These are phyloP conservation scores for Rhinoraja longicauda DNA, from an alignment of 2,797 vertebrate species.

Conservation along the genomic window DNA sequence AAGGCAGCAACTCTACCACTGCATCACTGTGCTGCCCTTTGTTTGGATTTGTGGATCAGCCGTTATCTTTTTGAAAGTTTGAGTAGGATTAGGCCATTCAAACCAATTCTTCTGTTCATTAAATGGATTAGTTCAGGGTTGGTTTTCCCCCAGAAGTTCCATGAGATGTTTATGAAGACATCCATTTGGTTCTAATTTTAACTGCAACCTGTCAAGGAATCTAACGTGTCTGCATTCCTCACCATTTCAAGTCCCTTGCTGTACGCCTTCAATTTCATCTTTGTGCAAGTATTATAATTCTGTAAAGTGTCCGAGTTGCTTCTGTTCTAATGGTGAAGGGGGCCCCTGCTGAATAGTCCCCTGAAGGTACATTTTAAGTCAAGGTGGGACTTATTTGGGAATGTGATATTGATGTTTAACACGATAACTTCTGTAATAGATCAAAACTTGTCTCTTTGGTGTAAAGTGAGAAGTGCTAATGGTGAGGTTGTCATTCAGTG, in stretches of 20 bases:
- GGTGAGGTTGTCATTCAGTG: not conserved
- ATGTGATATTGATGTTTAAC: not conserved
- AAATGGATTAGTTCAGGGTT: no score
- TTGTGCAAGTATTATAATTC: not conserved
- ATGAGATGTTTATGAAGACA: not conserved
- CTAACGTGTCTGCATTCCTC: not conserved
- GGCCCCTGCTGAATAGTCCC: not conserved
- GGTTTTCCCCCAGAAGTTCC: not conserved
- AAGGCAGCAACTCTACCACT: no score
- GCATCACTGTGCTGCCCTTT: no score
- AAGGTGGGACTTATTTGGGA: not conserved
- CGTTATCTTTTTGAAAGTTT: no score
- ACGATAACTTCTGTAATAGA: not conserved
- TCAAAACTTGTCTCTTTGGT: not conserved
- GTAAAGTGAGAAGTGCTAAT: conserved; percentile 20
- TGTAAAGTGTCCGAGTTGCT: not conserved
- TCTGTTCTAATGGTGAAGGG: not conserved
- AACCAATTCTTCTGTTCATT: no score
- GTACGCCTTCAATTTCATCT: not conserved
- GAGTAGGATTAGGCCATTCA: no score
- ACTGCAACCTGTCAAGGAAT: not conserved
- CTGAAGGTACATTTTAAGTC: conserved; percentile 6
- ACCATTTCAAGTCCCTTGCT: not conserved
- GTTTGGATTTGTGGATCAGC: no score
- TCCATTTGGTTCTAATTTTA: not conserved